Evolutionary conservation across 2,113 vertebrate species (phyloP).

Genomic region (Colinus virginianus): DNA sequence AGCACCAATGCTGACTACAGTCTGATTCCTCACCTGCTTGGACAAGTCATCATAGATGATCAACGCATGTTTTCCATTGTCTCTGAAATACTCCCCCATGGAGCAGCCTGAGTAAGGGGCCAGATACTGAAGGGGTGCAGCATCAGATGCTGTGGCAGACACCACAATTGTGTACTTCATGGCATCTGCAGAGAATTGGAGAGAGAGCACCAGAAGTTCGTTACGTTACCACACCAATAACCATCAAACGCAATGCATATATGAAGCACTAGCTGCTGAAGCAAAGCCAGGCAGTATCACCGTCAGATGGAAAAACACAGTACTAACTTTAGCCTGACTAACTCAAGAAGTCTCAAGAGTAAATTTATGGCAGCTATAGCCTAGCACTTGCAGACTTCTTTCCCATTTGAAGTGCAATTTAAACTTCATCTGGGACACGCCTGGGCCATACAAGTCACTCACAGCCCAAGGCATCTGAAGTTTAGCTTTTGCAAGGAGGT

Average conservation of each 20-base stretch:
- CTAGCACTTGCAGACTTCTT: not conserved
- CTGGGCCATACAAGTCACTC: not conserved
- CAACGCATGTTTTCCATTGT: constrained; percentile 95
- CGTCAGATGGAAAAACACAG: rapidly evolving
- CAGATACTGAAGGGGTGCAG: constrained; percentile 96
- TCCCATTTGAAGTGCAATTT: not conserved
- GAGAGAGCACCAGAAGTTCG: rapidly evolving
- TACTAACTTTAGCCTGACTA: not conserved
- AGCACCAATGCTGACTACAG: not conserved
- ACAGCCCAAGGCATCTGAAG: rapidly evolving
- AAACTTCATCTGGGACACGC: not conserved
- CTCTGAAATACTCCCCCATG: constrained; percentile 99
- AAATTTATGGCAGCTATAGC: rapidly evolving
- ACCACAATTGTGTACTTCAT: constrained; percentile 99
- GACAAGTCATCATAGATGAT: constrained; percentile 99
- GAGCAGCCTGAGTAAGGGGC: constrained; percentile 98
- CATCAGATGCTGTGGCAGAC: constrained; percentile 96
- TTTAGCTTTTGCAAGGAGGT: not conserved
- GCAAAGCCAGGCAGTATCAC: not conserved
- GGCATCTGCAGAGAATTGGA: constrained; percentile 79
- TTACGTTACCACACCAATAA: rapidly evolving
- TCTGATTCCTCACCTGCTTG: constrained; percentile 87
- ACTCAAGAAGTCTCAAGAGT: rapidly evolving
- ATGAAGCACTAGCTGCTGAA: rapidly evolving
- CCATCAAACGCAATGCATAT: rapidly evolving